These are phyloP conservation scores for Penelope pileata DNA, from an alignment of 2,113 vertebrate genomes.

Conservation along the genomic window DNA sequence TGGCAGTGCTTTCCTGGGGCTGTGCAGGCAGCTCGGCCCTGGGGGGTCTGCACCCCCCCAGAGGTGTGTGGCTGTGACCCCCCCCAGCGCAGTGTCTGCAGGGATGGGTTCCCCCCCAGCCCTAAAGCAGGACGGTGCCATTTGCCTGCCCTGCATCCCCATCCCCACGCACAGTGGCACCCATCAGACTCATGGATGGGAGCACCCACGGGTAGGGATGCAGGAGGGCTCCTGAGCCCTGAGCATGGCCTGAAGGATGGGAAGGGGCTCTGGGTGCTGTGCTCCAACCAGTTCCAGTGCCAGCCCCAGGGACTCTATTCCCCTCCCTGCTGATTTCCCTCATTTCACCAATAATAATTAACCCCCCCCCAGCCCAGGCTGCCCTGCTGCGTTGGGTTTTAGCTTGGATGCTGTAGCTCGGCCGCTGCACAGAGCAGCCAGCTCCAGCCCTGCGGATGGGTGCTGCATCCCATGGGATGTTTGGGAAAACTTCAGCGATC, in stretches of 20 bases:
- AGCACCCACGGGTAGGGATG: not conserved
- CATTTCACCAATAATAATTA: not conserved
- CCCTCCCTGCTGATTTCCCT: not conserved
- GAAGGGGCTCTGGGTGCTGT: not conserved
- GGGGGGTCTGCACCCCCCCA: not conserved
- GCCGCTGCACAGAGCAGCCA: accelerated
- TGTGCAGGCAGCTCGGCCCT: not conserved
- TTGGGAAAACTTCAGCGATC: not conserved
- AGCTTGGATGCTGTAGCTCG: not conserved
- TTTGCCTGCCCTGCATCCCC: not conserved
- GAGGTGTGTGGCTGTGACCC: not conserved
- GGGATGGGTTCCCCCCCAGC: not conserved
- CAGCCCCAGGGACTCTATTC: not conserved
- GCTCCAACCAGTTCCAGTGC: accelerated
- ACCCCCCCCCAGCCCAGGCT: not conserved
- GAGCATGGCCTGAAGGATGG: not conserved
- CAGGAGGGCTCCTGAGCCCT: not conserved
- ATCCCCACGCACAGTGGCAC: not conserved
- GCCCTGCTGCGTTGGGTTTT: not conserved
- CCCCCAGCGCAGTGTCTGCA: accelerated
- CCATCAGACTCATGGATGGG: not conserved
- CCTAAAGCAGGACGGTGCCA: not conserved
- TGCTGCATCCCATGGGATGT: accelerated
- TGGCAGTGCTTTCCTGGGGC: not conserved
- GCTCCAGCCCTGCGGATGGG: accelerated